A percentile compares a stretch with the other conserved stretches of the same genome.
These are phyloP conservation scores for Liodrosophila aerea DNA, from an alignment of 2,888 invertebrate genomes.

Conservation along the genomic window DNA sequence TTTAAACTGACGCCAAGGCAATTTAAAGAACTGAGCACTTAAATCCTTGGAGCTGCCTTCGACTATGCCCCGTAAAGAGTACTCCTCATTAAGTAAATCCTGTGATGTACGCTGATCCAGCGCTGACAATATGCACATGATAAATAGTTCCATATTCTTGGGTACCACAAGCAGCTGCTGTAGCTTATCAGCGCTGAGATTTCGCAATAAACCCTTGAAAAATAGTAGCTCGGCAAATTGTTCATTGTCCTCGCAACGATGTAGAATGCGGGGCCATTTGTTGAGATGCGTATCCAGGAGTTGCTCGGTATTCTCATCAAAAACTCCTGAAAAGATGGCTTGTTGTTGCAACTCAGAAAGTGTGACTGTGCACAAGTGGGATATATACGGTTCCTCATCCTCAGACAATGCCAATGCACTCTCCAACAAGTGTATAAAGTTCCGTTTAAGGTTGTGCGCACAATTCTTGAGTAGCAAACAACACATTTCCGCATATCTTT, in stretches of 20 bases:
- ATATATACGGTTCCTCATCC: conserved; percentile 85
- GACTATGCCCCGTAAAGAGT: conserved; percentile 62
- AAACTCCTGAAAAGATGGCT: conserved; percentile 52
- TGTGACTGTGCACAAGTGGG: conserved; percentile 81
- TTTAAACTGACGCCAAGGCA: conserved; percentile 87
- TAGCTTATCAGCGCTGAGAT: conserved; percentile 85
- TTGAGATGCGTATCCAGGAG: conserved; percentile 84
- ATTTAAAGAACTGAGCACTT: conserved; percentile 67
- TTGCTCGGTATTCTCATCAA: conserved; percentile 84
- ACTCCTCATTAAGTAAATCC: conserved; percentile 84
- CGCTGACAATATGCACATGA: conserved; percentile 84
- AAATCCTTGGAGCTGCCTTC: conserved; percentile 69
- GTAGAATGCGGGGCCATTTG: conserved; percentile 86
- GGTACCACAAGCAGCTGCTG: conserved; percentile 84
- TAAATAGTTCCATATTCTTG: conserved; percentile 84
- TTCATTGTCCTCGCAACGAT: conserved; percentile 86
- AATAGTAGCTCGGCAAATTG: conserved; percentile 86
- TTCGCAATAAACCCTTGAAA: conserved; percentile 86
- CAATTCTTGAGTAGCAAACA: conserved; percentile 85
- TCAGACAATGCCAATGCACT: conserved; percentile 87
- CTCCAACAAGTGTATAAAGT: conserved; percentile 86
- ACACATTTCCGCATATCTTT: conserved; percentile 85
- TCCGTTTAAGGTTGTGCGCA: conserved; percentile 85
- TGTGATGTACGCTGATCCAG: conserved; percentile 83
- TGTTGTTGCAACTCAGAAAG: conserved; percentile 80